phyloP scores from a whole-genome alignment of 2,113 vertebrate species.

The Petroica traversi region DNA sequence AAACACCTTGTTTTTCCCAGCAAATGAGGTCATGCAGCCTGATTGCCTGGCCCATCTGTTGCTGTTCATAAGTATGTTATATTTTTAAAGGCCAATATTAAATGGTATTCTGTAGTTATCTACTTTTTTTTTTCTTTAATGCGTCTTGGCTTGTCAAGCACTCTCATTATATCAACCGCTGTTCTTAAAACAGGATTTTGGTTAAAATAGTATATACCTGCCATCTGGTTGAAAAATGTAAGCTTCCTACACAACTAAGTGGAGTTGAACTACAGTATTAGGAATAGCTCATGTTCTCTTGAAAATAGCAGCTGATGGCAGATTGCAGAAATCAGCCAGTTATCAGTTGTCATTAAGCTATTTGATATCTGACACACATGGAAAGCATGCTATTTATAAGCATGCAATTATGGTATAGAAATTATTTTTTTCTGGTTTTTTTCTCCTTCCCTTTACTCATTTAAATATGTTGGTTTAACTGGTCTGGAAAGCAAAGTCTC shows the following conservation, averaged over 20 bases:
- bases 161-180: constrained; percentile 17
- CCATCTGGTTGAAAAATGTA: constrained; percentile 63
- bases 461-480: not conserved
- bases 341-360: constrained; percentile 61
- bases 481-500: not conserved
- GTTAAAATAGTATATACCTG: constrained; percentile 65
- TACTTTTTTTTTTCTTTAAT: not conserved
- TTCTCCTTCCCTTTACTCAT: not conserved
- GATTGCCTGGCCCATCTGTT: constrained; percentile 45
- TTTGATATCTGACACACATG: constrained; percentile 45
- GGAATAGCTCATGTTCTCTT: constrained; percentile 64
- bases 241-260: constrained; percentile 63
- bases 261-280: constrained; percentile 6
- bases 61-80: constrained; percentile 1
- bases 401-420: constrained; percentile 6
- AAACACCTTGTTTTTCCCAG: not conserved
- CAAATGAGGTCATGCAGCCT: constrained; percentile 38
- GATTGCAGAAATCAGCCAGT: constrained; percentile 70
- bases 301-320: constrained; percentile 71
- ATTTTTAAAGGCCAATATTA: constrained; percentile 36
- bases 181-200: constrained; percentile 59
- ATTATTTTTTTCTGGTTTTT: not conserved
- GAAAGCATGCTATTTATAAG: constrained; percentile 43
- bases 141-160: constrained; percentile 42
- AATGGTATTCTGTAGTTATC: constrained; percentile 24